A percentile compares a stretch with the other conserved stretches of the same genome.
phyloP scores from a whole-genome alignment of 2,797 vertebrate species.

The Adelosebastes latens region DNA sequence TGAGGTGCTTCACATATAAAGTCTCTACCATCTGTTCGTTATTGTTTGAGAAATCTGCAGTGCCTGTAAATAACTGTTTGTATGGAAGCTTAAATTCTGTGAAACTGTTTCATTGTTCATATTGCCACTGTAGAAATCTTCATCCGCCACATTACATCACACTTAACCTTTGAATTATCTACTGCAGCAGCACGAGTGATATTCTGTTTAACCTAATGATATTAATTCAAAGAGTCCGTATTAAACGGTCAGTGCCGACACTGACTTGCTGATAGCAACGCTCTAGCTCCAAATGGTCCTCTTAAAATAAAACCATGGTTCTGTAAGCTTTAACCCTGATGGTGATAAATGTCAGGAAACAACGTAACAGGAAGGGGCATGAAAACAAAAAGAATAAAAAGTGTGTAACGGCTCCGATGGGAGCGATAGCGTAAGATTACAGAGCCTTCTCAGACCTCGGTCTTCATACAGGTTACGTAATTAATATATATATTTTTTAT shows the following conservation, averaged over 20 bases:
- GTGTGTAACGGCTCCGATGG: slow-evolving; percentile 76
- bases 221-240: slow-evolving; percentile 54
- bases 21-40: not conserved
- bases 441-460: slow-evolving; percentile 81
- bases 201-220: slow-evolving; percentile 60
- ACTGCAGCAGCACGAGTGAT: slow-evolving; percentile 63
- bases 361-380: slow-evolving; percentile 38
- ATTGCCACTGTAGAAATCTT: slow-evolving; percentile 29
- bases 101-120: slow-evolving; percentile 37
- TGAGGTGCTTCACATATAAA: not conserved
- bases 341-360: slow-evolving; percentile 43
- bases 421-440: slow-evolving; percentile 81
- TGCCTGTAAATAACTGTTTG: not conserved
- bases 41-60: not conserved
- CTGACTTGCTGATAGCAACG: slow-evolving; percentile 44
- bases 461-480: slow-evolving; percentile 84
- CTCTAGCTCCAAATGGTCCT: slow-evolving; percentile 33
- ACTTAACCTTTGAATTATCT: slow-evolving; percentile 42
- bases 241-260: slow-evolving; percentile 54
- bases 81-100: slow-evolving; percentile 24
- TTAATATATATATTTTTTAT: slow-evolving; percentile 54
- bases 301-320: slow-evolving; percentile 50
- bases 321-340: slow-evolving; percentile 45
- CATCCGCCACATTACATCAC: slow-evolving; percentile 22
- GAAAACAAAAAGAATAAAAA: slow-evolving; percentile 59